Percentiles rank a stretch among this genome's conserved stretches.
Evolutionary conservation across 2,888 invertebrate species (phyloP).

Genomic region (Tholera decimalis): DNA sequence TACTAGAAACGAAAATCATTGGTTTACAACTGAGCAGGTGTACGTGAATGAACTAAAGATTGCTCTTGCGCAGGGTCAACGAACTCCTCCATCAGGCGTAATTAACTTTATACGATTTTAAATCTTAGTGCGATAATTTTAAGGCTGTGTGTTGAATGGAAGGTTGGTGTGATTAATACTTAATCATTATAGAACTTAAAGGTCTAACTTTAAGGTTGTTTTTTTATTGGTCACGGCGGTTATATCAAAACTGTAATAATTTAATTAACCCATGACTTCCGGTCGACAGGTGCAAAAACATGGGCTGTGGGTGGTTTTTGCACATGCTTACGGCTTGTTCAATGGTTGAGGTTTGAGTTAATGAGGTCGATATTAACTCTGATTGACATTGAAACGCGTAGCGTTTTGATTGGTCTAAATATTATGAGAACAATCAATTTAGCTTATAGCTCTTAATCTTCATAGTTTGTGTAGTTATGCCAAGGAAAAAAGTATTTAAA

Average conservation of each 20-base stretch:
- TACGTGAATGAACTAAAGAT: constrained; percentile 72
- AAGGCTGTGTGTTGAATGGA: constrained; percentile 49
- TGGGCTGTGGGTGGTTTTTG: constrained; percentile 54
- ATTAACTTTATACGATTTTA: constrained; percentile 40
- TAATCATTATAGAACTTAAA: constrained; percentile 48
- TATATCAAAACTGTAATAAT: constrained; percentile 62
- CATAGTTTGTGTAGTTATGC: no score
- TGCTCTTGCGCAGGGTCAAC: constrained; percentile 72
- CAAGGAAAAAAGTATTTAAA: no score
- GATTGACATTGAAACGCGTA: not conserved
- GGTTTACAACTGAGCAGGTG: constrained; percentile 61
- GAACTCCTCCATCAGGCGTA: constrained; percentile 60
- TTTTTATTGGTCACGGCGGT: constrained; percentile 40
- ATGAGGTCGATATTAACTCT: constrained; percentile 27
- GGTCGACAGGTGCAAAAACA: constrained; percentile 60
- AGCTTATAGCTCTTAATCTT: no score
- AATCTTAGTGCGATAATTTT: constrained; percentile 43
- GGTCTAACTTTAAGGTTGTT: constrained; percentile 42
- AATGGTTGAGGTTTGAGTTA: constrained; percentile 18
- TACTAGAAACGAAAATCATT: constrained; percentile 60
- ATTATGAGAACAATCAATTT: not conserved
- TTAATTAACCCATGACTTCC: constrained; percentile 55
- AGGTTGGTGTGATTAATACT: constrained; percentile 36
- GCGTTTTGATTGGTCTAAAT: not conserved
- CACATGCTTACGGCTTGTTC: constrained; percentile 30